phyloP scores from a whole-genome alignment of 2,888 invertebrate genomes.

The Apamea crenata region DNA sequence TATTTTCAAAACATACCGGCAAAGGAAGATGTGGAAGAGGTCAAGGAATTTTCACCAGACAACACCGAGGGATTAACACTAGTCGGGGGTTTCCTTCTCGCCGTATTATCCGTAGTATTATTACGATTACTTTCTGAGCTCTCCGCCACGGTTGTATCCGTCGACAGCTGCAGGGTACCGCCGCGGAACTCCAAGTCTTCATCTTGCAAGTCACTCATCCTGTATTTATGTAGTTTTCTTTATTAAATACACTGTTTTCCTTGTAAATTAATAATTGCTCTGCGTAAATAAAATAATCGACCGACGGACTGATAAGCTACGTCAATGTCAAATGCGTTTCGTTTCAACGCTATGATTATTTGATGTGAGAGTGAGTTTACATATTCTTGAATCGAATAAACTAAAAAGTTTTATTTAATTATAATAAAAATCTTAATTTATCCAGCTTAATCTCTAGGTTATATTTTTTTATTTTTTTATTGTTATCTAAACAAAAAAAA shows the following conservation, averaged over 20 bases:
- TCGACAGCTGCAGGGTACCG: conserved; percentile 87
- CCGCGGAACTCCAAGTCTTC: conserved; percentile 91
- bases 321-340: conserved; percentile 69
- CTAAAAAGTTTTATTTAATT: too few relatives aligned
- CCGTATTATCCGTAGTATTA: conserved; percentile 73
- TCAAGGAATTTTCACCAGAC: conserved; percentile 86
- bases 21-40: conserved; percentile 86
- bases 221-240: conserved; percentile 51
- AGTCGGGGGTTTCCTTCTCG: conserved; percentile 73
- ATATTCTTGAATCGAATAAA: not conserved
- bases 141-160: conserved; percentile 75
- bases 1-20: conserved; percentile 76
- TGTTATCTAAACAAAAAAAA: too few relatives aligned
- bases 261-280: conserved; percentile 53
- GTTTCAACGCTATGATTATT: conserved; percentile 37
- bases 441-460: too few relatives aligned
- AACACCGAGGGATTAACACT: conserved; percentile 85
- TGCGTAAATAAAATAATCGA: conserved; percentile 83
- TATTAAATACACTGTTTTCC: conserved; percentile 50
- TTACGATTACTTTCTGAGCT: conserved; percentile 72
- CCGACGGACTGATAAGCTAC: conserved; percentile 72
- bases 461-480: too few relatives aligned
- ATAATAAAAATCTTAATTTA: not conserved
- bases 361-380: not conserved
- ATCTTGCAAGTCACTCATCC: conserved; percentile 87